Conservation (phyloP, 2,797 vertebrate species). For the Phalloptychus januarius region DNA sequence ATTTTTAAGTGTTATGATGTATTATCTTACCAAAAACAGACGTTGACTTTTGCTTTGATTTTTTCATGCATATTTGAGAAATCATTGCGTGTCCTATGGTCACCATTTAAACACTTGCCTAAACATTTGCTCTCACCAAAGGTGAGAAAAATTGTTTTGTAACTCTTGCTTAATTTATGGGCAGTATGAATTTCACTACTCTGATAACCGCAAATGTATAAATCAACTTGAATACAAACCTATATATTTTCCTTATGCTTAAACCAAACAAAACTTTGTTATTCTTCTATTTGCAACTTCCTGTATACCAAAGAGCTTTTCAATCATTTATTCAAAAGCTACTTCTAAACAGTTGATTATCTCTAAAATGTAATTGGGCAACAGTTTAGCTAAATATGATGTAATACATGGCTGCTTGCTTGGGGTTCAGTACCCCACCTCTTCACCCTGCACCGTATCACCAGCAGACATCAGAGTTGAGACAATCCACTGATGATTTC, state of each 20-base stretch:
- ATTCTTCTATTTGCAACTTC: background rate
- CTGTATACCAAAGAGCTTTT: background rate
- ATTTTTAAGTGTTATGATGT: no score
- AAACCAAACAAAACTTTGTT: background rate
- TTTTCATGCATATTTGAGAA: no score
- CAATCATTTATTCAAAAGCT: background rate
- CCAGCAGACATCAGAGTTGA: conserved; percentile 79
- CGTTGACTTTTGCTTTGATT: no score
- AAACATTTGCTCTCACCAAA: no score
- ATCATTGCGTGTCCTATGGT: no score
- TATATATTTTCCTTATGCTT: background rate
- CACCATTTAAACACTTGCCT: no score
- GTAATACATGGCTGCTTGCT: conserved; percentile 23
- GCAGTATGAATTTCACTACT: background rate
- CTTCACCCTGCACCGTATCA: conserved; percentile 43
- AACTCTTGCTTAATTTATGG: background rate
- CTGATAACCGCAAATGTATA: background rate
- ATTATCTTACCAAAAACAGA: no score
- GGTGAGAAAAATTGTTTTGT: no score
- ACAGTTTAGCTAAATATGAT: conserved; percentile 1
- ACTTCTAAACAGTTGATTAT: background rate
- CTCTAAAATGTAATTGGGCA: background rate
- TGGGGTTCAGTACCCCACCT: conserved; percentile 50
- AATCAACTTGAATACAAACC: background rate
- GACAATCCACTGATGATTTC: conserved; percentile 86